phyloP scores from a whole-genome alignment of 2,888 invertebrate genomes.

The Falcaria lacertinaria region DNA sequence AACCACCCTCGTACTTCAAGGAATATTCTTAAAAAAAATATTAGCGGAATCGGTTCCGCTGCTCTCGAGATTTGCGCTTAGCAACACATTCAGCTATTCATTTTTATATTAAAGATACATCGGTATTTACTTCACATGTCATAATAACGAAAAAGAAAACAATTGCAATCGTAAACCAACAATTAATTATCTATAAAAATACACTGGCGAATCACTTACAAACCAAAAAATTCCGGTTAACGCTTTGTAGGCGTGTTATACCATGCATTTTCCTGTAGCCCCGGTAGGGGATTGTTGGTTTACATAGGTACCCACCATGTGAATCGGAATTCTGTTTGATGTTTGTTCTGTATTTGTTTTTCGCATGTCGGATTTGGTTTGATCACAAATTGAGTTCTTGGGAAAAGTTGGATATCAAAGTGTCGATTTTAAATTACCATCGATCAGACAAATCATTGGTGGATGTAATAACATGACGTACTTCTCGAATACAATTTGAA shows the following conservation, averaged over 20 bases:
- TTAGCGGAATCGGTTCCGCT: too few relatives aligned
- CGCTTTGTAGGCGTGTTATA: not conserved
- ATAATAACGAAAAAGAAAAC: not conserved
- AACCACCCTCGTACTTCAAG: too few relatives aligned
- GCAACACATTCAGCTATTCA: too few relatives aligned
- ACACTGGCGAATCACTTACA: not conserved
- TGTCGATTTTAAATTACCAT: too few relatives aligned
- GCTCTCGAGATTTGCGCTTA: too few relatives aligned
- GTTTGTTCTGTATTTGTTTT: not conserved
- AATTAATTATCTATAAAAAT: not conserved
- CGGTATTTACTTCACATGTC: too few relatives aligned
- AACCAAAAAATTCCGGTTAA: not conserved
- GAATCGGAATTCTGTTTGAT: constrained; percentile 1
- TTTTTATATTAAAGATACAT: too few relatives aligned
- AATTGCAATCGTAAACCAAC: not conserved
- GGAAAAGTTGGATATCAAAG: too few relatives aligned
- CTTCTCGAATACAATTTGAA: too few relatives aligned
- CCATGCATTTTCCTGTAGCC: not conserved
- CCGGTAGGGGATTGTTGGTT: not conserved
- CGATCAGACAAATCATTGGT: too few relatives aligned
- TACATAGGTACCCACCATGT: not conserved
- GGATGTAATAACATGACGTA: too few relatives aligned
- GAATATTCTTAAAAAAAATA: too few relatives aligned
- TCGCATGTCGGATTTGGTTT: not conserved
- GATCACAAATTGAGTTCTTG: not conserved